A percentile compares a stretch with the other conserved stretches of the same genome.
These are phyloP conservation scores for Vesta saturnalis DNA, from an alignment of 2,888 invertebrate species.

Conservation along the genomic window DNA sequence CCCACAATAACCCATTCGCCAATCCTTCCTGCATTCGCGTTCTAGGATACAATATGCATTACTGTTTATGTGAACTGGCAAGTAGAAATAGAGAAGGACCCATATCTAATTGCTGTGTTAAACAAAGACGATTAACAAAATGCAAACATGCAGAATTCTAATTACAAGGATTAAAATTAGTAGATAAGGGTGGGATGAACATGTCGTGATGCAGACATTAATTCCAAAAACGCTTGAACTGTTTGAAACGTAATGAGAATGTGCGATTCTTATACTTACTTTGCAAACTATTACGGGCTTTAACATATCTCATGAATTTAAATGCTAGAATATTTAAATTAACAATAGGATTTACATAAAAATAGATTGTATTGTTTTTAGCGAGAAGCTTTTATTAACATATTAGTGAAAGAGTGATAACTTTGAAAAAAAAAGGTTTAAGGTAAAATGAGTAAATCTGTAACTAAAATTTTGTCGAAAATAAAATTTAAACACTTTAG, in stretches of 20 bases:
- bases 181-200: slow-evolving; percentile 42
- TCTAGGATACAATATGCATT: slow-evolving; percentile 43
- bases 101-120: slow-evolving; percentile 24
- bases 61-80: slow-evolving; percentile 42
- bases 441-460: no score
- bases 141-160: slow-evolving; percentile 44
- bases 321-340: background rate
- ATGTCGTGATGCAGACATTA: slow-evolving; percentile 28
- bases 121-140: slow-evolving; percentile 33
- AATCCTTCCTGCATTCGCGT: slow-evolving; percentile 46
- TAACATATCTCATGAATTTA: background rate
- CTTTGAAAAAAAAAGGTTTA: no score
- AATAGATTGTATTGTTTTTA: no score
- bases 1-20: slow-evolving; percentile 36
- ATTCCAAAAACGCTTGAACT: slow-evolving; percentile 28
- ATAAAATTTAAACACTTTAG: no score
- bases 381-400: no score
- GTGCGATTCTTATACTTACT: background rate
- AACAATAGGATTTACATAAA: no score
- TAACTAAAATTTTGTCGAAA: no score
- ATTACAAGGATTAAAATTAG: slow-evolving; percentile 51
- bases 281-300: slow-evolving; percentile 5
- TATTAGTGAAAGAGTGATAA: no score
- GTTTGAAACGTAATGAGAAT: slow-evolving; percentile 25
- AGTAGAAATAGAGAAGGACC: slow-evolving; percentile 33